Evolutionary conservation across 1,140 invertebrate species (phyloP).

Genomic region (Calephelis virginiensis): DNA sequence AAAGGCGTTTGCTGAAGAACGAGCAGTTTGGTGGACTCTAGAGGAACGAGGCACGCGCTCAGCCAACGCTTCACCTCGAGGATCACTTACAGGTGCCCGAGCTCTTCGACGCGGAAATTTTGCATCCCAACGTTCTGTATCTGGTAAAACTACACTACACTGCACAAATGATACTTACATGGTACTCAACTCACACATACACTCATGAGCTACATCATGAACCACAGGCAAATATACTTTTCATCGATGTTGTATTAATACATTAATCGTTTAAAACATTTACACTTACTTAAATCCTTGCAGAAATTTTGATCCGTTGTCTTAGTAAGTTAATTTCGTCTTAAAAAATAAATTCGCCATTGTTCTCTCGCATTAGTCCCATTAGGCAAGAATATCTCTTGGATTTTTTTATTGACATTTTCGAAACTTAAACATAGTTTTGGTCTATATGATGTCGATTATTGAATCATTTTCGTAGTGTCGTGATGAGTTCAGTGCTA

Average conservation of each 20-base stretch:
- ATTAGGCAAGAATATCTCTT: too few relatives aligned
- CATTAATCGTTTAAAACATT: not conserved
- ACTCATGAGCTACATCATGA: not conserved
- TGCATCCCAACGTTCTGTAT: constrained; percentile 83
- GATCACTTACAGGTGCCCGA: constrained; percentile 84
- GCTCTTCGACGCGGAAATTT: constrained; percentile 82
- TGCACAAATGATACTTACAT: constrained; percentile 9
- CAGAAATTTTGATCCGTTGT: too few relatives aligned
- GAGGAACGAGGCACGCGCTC: constrained; percentile 88
- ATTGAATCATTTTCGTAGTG: too few relatives aligned
- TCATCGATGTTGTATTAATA: constrained; percentile 4
- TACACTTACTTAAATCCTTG: not conserved
- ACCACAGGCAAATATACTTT: not conserved
- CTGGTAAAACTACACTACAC: constrained; percentile 63
- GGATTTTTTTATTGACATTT: too few relatives aligned
- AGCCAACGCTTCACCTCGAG: constrained; percentile 87
- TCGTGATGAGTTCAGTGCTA: too few relatives aligned
- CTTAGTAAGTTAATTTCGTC: too few relatives aligned
- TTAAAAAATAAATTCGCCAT: too few relatives aligned
- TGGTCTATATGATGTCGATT: too few relatives aligned
- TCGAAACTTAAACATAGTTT: too few relatives aligned
- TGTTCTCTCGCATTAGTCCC: too few relatives aligned
- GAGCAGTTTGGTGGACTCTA: constrained; percentile 91
- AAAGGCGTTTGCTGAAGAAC: constrained; percentile 90
- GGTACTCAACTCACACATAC: not conserved